These are phyloP conservation scores for Notoglanidium macrostoma DNA, from an alignment of 2,797 vertebrate species.

Conservation along the genomic window DNA sequence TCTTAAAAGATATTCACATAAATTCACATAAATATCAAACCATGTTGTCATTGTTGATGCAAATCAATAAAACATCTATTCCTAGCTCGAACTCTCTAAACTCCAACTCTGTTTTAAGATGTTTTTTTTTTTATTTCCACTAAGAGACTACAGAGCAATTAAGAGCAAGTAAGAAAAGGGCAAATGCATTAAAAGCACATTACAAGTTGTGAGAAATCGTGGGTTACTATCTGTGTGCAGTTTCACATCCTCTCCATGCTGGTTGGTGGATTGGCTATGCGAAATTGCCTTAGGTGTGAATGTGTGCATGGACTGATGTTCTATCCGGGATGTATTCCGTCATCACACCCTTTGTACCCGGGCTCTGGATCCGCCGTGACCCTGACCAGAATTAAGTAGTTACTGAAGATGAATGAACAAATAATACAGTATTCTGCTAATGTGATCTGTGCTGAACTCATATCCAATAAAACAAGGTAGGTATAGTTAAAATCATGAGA, in stretches of 20 bases:
- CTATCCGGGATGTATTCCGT: not conserved
- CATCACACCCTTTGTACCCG: not conserved
- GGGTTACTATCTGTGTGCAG: not conserved
- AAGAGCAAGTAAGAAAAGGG: not conserved
- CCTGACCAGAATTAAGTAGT: not conserved
- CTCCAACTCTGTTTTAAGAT: not conserved
- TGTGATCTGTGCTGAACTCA: not conserved
- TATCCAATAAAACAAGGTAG: not conserved
- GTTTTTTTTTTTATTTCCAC: not conserved
- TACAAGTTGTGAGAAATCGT: not conserved
- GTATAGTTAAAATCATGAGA: not conserved
- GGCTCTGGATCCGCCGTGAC: too few species aligned
- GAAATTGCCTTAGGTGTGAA: not conserved
- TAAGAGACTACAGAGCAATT: not conserved
- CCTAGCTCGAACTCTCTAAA: not conserved
- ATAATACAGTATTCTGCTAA: not conserved
- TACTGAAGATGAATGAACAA: slow-evolving; percentile 4
- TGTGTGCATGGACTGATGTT: not conserved
- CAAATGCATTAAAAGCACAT: slow-evolving; percentile 13
- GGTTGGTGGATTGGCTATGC: not conserved
- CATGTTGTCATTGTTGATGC: not conserved
- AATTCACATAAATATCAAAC: slow-evolving; percentile 10
- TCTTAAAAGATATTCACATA: not conserved
- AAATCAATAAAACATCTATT: not conserved
- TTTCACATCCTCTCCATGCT: not conserved